Conservation (phyloP, 2,113 vertebrate genomes). For the Haemorhous mexicanus region DNA sequence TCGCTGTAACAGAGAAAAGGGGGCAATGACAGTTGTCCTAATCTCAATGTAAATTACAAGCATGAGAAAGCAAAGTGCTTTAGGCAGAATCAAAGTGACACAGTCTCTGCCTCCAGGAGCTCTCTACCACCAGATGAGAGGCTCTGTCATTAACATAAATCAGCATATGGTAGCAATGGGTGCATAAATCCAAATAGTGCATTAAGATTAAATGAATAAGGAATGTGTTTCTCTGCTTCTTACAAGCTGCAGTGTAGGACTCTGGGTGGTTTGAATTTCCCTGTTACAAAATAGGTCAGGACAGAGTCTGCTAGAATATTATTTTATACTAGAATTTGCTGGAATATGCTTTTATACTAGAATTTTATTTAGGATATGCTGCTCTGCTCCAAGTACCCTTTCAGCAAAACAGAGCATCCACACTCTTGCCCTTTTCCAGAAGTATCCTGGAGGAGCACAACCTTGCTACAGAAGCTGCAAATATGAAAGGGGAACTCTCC, state of each 20-base stretch:
- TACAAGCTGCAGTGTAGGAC: background rate
- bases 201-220: background rate
- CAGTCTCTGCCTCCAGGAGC: background rate
- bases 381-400: background rate
- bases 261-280: background rate
- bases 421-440: background rate
- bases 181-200: background rate
- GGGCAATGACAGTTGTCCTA: background rate
- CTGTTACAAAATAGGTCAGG: background rate
- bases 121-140: background rate
- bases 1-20: constrained; percentile 67
- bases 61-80: background rate
- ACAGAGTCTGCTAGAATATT: background rate
- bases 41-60: background rate
- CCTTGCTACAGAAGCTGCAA: background rate
- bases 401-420: background rate
- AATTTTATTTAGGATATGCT: background rate
- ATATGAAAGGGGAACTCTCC: background rate
- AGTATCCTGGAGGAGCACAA: background rate
- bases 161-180: background rate
- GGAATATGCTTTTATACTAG: background rate
- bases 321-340: background rate
- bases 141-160: background rate
- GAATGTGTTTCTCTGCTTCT: background rate
- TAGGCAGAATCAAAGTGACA: background rate